Conservation (phyloP, 2,797 vertebrate species). For the Ctenosaura bakeri region DNA sequence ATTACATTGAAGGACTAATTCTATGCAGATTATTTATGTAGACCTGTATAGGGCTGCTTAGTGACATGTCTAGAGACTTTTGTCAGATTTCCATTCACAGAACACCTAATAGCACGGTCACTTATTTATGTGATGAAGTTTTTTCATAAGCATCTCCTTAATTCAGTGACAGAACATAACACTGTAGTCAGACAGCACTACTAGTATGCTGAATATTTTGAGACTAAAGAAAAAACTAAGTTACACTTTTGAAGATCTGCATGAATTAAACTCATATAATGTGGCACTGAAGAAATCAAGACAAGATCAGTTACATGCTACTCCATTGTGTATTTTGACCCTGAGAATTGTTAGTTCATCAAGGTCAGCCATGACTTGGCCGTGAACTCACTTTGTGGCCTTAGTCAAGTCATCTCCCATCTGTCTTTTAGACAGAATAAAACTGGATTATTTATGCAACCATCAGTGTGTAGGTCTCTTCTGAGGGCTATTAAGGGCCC, state of each 20-base stretch:
- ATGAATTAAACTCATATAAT: neutral
- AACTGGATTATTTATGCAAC: too few relatives aligned
- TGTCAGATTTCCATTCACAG: too few relatives aligned
- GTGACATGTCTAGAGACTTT: neutral
- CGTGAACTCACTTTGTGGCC: neutral
- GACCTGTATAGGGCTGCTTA: neutral
- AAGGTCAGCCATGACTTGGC: too few relatives aligned
- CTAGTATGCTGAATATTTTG: neutral
- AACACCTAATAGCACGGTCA: neutral
- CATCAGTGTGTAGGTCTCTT: too few relatives aligned
- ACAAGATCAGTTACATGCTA: neutral
- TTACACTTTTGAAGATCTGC: too few relatives aligned
- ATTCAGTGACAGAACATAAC: neutral
- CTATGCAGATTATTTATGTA: neutral
- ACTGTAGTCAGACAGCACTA: neutral
- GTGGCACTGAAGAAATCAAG: too few relatives aligned
- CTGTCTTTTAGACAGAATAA: neutral
- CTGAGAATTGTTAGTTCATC: too few relatives aligned
- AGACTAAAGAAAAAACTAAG: conserved; percentile 7
- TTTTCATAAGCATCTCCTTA: neutral
- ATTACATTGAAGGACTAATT: neutral
- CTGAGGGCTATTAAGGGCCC: too few relatives aligned
- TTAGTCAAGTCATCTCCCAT: neutral
- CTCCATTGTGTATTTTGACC: too few relatives aligned
- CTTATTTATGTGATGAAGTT: neutral